Percentiles rank a stretch among this genome's conserved stretches.
These are phyloP conservation scores for Melanerpes aurifrons DNA, from an alignment of 2,113 vertebrate genomes.

Conservation along the genomic window DNA sequence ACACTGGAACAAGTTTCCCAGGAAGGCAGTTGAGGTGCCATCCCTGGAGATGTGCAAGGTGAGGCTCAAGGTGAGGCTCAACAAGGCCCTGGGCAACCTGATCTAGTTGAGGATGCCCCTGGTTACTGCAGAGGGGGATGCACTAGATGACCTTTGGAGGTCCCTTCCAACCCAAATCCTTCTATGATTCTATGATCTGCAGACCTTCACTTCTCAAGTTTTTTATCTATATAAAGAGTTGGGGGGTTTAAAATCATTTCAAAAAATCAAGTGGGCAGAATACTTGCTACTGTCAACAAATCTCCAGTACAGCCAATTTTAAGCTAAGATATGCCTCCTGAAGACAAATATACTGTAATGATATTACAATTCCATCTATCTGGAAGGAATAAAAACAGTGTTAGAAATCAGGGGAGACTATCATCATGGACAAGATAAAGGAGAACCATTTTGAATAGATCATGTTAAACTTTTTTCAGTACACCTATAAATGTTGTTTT, in stretches of 20 bases:
- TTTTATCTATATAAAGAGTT: not conserved
- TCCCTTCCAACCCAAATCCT: no score
- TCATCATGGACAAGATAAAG: not conserved
- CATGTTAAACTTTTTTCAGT: not conserved
- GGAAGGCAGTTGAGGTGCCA: no score
- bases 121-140: no score
- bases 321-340: not conserved
- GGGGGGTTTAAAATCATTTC: not conserved
- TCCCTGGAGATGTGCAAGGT: no score
- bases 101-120: no score
- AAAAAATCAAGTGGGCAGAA: not conserved
- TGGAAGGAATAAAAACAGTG: not conserved
- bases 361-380: not conserved
- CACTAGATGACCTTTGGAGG: no score
- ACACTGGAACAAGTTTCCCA: no score
- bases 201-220: not conserved
- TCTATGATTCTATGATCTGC: not conserved
- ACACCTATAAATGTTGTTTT: not conserved
- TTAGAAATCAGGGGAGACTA: not conserved
- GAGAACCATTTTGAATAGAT: not conserved
- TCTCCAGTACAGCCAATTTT: not conserved
- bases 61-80: no score
- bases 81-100: no score
- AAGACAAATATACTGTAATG: not conserved
- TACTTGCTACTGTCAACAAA: not conserved